Conservation (phyloP, 2,113 vertebrate species). For the Oceanodroma tethys region DNA sequence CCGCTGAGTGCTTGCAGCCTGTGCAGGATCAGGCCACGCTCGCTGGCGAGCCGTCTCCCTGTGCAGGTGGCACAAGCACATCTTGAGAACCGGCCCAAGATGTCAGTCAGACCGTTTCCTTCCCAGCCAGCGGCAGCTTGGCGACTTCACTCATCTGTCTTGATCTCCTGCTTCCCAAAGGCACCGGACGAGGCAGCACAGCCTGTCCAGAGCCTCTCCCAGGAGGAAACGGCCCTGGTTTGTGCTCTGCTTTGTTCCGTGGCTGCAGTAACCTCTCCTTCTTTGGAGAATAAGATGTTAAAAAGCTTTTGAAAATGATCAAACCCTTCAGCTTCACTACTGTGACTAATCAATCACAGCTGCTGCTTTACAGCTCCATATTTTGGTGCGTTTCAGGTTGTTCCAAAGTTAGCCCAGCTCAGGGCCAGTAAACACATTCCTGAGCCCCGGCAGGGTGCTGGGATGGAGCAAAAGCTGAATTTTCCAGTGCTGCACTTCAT, state of each 20-base stretch:
- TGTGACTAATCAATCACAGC: constrained; percentile 65
- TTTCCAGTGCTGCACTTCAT: not conserved
- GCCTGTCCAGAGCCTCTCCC: not conserved
- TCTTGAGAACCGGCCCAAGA: rapidly evolving
- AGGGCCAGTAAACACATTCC: constrained; percentile 9
- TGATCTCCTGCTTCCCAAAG: not conserved
- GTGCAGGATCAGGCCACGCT: not conserved
- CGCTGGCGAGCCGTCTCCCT: rapidly evolving
- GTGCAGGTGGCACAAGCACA: rapidly evolving
- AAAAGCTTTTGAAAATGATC: constrained; percentile 50
- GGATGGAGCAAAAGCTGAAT: not conserved
- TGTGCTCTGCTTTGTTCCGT: not conserved
- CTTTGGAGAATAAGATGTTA: constrained; percentile 37
- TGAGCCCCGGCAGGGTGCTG: not conserved
- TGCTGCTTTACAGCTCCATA: constrained; percentile 35
- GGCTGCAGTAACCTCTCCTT: not conserved
- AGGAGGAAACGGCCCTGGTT: not conserved
- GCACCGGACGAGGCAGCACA: rapidly evolving
- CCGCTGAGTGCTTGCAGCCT: not conserved
- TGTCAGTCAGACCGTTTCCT: not conserved
- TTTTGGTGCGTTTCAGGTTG: constrained; percentile 29
- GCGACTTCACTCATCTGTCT: not conserved
- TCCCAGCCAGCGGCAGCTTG: not conserved
- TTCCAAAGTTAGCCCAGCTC: constrained; percentile 19
- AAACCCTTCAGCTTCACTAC: constrained; percentile 43